A percentile compares a stretch with the other conserved stretches of the same genome.
Conservation (phyloP, 2,888 invertebrate genomes). For the Odontocolon sp. region DNA sequence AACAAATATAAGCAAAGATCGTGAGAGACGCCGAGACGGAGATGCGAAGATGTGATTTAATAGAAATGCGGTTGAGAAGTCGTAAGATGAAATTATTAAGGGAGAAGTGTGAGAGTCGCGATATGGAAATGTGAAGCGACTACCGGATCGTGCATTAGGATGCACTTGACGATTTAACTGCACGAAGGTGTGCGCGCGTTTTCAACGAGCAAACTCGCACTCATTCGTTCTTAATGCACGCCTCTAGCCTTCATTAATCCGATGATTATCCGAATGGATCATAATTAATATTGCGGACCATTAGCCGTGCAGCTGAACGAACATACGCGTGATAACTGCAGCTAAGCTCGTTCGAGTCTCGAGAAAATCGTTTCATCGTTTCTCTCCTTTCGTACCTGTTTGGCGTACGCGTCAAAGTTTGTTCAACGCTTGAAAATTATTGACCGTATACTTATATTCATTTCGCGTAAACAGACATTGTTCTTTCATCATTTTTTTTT, state of each 20-base stretch:
- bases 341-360: constrained; percentile 6
- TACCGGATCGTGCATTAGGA: constrained; percentile 60
- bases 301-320: constrained; percentile 58
- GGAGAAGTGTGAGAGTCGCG: constrained; percentile 66
- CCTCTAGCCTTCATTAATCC: constrained; percentile 69
- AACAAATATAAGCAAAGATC: constrained; percentile 52
- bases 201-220: constrained; percentile 53
- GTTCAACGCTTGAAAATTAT: too few species aligned
- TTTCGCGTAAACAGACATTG: too few species aligned
- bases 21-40: constrained; percentile 63
- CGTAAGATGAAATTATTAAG: constrained; percentile 68
- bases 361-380: constrained; percentile 13
- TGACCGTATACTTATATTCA: not conserved
- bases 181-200: too few species aligned
- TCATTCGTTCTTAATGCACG: constrained; percentile 44
- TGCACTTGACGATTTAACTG: constrained; percentile 63
- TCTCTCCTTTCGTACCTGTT: not conserved
- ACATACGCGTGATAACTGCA: constrained; percentile 18
- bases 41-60: constrained; percentile 20
- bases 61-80: constrained; percentile 28
- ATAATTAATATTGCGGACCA: constrained; percentile 71
- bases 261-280: constrained; percentile 71
- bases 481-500: too few species aligned
- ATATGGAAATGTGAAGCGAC: constrained; percentile 67
- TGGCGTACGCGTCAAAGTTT: not conserved